phyloP scores from a whole-genome alignment of 2,888 invertebrate species.

The Dryobota labecula region DNA sequence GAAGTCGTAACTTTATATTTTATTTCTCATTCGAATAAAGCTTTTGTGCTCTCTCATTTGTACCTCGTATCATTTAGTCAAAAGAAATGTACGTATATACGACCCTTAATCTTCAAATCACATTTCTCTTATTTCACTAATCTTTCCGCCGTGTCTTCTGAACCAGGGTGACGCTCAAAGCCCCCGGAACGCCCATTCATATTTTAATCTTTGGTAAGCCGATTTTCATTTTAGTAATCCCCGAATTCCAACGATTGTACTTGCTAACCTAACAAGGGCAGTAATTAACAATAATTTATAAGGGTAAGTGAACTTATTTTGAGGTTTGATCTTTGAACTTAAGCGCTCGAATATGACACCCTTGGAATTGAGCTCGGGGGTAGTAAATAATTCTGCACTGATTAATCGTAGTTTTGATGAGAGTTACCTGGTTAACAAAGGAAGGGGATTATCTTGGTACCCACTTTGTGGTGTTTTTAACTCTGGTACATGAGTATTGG shows the following conservation, averaged over 20 bases:
- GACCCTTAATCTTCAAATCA: slow-evolving; percentile 31
- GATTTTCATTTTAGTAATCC: slow-evolving; percentile 81
- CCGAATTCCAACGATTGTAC: slow-evolving; percentile 73
- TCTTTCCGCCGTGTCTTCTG: slow-evolving; percentile 45
- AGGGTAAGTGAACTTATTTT: slow-evolving; percentile 67
- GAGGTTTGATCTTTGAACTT: slow-evolving; percentile 62
- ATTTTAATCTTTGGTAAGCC: slow-evolving; percentile 80
- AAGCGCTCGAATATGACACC: slow-evolving; percentile 53
- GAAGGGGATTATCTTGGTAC: slow-evolving; percentile 23
- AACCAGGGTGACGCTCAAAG: slow-evolving; percentile 47
- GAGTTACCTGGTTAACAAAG: slow-evolving; percentile 32
- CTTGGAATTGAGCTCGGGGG: slow-evolving; percentile 42
- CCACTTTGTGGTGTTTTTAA: slow-evolving; percentile 19
- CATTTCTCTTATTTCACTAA: slow-evolving; percentile 33
- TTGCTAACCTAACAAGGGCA: slow-evolving; percentile 69
- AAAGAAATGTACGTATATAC: slow-evolving; percentile 20
- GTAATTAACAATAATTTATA: slow-evolving; percentile 76
- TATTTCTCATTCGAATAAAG: neutral
- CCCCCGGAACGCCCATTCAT: slow-evolving; percentile 72
- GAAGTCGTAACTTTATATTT: neutral
- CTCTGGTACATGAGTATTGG: neutral
- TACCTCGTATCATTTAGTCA: neutral
- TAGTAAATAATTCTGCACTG: slow-evolving; percentile 58
- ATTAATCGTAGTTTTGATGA: slow-evolving; percentile 58
- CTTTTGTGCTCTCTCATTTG: neutral